Conservation (phyloP, 2,888 invertebrate species). For the Eupeodes latifasciatus region DNA sequence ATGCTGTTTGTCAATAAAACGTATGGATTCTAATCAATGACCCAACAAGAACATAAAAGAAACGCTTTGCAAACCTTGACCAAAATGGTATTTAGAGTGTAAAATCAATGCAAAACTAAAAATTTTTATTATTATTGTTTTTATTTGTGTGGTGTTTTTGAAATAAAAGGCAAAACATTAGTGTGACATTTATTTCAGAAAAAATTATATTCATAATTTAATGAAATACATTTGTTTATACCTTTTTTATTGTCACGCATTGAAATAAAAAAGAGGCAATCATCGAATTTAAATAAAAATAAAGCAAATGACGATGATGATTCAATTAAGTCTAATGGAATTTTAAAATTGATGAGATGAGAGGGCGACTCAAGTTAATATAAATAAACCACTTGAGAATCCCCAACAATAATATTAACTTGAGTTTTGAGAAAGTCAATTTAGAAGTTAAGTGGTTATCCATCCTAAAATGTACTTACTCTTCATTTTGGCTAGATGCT, state of each 20-base stretch:
- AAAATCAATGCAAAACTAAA: conserved; percentile 38
- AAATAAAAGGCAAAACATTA: not conserved
- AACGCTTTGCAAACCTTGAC: conserved; percentile 55
- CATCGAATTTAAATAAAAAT: not conserved
- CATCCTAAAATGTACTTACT: not conserved
- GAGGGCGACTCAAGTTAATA: not conserved
- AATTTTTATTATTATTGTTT: conserved; percentile 9
- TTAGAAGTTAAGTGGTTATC: conserved; percentile 16
- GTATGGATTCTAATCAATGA: conserved; percentile 34
- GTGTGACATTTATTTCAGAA: not conserved
- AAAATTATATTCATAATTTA: not conserved
- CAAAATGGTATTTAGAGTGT: conserved; percentile 60
- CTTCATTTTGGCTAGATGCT: not conserved
- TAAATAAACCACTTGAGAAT: conserved; percentile 4
- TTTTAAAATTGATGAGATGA: not conserved
- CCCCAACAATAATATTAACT: not conserved
- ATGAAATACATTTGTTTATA: conserved; percentile 12
- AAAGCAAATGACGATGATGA: conserved; percentile 15
- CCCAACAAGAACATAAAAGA: no score
- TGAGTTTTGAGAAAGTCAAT: conserved; percentile 22
- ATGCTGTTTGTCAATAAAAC: conserved; percentile 25
- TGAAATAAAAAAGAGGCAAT: not conserved
- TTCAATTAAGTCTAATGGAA: not conserved
- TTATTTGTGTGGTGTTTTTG: not conserved
- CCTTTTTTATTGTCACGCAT: not conserved